Conservation (phyloP, 64 coral and sea anemone species). For the Actinia tenebrosa region DNA sequence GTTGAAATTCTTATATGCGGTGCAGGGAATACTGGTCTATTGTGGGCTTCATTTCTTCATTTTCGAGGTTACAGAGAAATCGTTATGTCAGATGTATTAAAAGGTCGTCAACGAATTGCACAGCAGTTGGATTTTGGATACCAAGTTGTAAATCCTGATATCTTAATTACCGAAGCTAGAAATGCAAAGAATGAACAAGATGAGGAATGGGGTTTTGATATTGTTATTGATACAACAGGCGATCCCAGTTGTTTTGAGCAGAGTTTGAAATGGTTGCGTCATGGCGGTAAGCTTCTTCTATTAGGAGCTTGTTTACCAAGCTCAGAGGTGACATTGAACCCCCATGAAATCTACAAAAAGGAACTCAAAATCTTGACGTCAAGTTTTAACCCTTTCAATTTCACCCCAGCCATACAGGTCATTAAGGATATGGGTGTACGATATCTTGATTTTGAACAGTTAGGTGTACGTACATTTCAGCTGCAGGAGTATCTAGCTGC, state of each 20-base stretch:
- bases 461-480: constrained; percentile 63
- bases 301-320: constrained; percentile 35
- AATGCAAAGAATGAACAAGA: constrained; percentile 79
- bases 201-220: constrained; percentile 88
- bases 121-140: constrained; percentile 84
- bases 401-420: constrained; percentile 43
- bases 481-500: constrained; percentile 56
- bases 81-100: constrained; percentile 67
- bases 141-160: constrained; percentile 77
- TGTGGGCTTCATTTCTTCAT: constrained; percentile 79
- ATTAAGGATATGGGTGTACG: constrained; percentile 52
- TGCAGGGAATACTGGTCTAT: constrained; percentile 56
- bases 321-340: constrained; percentile 44
- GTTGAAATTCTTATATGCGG: constrained; percentile 89
- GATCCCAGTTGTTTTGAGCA: constrained; percentile 51
- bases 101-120: constrained; percentile 74
- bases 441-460: constrained; percentile 51
- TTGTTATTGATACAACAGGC: constrained; percentile 69
- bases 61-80: constrained; percentile 87
- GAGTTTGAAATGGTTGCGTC: constrained; percentile 41
- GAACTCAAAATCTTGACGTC: constrained; percentile 55
- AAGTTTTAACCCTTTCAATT: constrained; percentile 38
- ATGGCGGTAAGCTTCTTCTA: constrained; percentile 44
- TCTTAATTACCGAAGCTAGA: constrained; percentile 78
- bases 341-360: constrained; percentile 28